These are phyloP conservation scores for Papilio demoleus DNA, from an alignment of 2,888 invertebrate genomes.

Conservation along the genomic window DNA sequence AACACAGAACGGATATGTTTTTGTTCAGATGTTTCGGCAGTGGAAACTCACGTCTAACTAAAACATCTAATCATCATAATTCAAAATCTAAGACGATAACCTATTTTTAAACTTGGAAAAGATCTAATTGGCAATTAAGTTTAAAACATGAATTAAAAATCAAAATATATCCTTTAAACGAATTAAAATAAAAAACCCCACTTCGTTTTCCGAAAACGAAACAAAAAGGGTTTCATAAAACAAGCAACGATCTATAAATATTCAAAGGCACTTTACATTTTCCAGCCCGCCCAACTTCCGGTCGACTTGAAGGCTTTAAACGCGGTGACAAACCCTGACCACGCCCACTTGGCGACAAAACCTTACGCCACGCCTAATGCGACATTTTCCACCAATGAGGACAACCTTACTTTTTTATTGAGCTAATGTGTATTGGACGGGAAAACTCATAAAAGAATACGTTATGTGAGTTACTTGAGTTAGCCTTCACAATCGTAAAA, in stretches of 20 bases:
- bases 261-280: constrained; percentile 35
- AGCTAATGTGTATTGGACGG: constrained; percentile 33
- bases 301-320: constrained; percentile 64
- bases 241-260: constrained; percentile 29
- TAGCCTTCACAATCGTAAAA: not conserved
- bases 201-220: too few relatives aligned
- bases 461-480: not conserved
- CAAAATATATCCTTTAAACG: too few relatives aligned
- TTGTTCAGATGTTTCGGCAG: too few relatives aligned
- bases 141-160: too few relatives aligned
- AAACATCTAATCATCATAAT: too few relatives aligned
- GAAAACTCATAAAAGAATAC: constrained; percentile 7
- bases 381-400: constrained; percentile 77
- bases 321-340: constrained; percentile 74
- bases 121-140: too few relatives aligned
- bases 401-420: constrained; percentile 58
- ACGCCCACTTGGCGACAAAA: constrained; percentile 80
- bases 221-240: not conserved
- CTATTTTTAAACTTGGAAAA: too few relatives aligned
- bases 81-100: too few relatives aligned
- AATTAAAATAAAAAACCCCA: not conserved
- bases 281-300: constrained; percentile 47
- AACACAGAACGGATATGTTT: too few relatives aligned
- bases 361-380: constrained; percentile 72
- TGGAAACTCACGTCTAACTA: too few relatives aligned